Evolutionary conservation across 2,113 vertebrate species (phyloP), one percentile per base, ranked within the genome.

Genomic region (Piliocolobus tephrosceles): DNA sequence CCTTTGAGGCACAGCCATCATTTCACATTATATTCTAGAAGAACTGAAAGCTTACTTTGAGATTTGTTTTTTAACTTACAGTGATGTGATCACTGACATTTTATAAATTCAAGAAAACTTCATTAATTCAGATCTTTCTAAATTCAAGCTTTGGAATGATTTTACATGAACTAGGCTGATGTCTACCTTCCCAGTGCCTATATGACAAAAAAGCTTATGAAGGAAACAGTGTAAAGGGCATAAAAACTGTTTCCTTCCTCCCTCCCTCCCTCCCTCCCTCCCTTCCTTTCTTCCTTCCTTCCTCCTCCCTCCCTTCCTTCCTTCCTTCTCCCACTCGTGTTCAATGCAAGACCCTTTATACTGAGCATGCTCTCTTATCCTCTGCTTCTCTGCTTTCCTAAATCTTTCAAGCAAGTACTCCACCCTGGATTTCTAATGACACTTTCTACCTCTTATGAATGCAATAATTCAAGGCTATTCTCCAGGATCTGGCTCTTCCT

Each of bases 211-310:
- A 35, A 12, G 6, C 18, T 25, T 64, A 5, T 30, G 50, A 82
- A 6, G 12, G 20, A 70, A 94, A 5, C 3, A 52, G 8, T 35
- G 2, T 11, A 25, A 27, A 14, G 12, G 40, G 17, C 30, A 64
- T 6, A 35, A 0, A 76, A 2, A 22, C 27, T 87, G 1, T 87
- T 17, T 38, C 11, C 38, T 30, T 14, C 3, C 38, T 35, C 9
- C 5, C 32, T 27, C 0, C 0, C 11, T 18, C 13, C 2, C n/a
- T 35, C 6, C 4, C 38, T 0, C 0, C 13, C n/a, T 35, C 0
- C 3, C 17, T 30, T 23, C 23, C 7, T 58, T 12, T 1, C 52
- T 17, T 6, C 5, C 16, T 52, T 10, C 22, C 18, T 18, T 0
- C 55, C 57, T 23, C 9, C 20, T 57, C 3, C 57, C 57, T 23